phyloP scores from a whole-genome alignment of 2,113 vertebrate genomes.

The Ochotona curzoniae region DNA sequence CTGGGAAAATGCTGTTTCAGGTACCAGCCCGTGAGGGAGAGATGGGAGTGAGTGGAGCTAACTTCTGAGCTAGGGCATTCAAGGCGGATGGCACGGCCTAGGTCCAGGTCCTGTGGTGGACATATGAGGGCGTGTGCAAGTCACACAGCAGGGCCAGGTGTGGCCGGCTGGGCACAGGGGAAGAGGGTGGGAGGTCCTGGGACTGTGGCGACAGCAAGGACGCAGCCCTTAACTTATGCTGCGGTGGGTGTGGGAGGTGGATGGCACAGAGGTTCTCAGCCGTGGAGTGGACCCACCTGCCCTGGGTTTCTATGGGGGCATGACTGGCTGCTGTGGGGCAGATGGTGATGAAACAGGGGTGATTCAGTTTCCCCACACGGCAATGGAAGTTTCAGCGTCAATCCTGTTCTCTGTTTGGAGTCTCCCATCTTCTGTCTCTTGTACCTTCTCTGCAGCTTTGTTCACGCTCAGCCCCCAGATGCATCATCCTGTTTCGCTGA shows the following conservation, averaged over 20 bases:
- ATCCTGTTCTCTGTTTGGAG: background rate
- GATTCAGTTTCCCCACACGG: background rate
- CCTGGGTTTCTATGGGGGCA: background rate
- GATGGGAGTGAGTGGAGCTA: background rate
- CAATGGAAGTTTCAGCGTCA: background rate
- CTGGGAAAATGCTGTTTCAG: background rate
- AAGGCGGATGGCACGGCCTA: background rate
- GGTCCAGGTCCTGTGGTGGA: background rate
- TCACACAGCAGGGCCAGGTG: background rate
- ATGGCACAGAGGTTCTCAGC: background rate
- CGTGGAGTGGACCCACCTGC: background rate
- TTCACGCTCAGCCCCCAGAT: background rate
- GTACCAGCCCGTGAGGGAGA: background rate
- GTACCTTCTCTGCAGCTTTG: background rate
- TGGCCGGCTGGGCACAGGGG: background rate
- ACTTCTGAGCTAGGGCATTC: background rate
- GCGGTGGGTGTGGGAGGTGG: too few species aligned
- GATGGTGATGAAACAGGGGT: background rate
- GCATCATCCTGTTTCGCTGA: background rate
- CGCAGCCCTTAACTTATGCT: background rate
- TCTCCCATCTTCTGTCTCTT: background rate
- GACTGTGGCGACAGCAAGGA: background rate
- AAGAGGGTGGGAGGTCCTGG: accelerated
- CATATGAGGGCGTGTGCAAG: too few species aligned
- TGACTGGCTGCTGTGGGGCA: background rate